Conservation (phyloP, 2,113 vertebrate genomes). For the Python bivittatus region DNA sequence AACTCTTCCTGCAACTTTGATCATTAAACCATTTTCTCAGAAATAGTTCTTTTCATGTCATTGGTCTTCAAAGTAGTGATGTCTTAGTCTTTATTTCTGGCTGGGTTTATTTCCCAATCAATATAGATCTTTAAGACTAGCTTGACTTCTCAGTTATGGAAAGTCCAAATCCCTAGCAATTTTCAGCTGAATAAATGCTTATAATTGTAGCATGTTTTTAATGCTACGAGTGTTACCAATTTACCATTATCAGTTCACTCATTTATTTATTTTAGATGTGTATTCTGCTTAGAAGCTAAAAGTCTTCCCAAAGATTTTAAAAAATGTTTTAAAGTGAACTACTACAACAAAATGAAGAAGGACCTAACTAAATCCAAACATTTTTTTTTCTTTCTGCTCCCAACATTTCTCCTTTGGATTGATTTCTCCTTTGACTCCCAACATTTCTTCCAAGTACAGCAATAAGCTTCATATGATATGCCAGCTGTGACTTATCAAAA, state of each 20-base stretch:
- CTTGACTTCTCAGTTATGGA: background rate
- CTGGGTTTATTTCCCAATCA: background rate
- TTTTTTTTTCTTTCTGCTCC: too few relatives aligned
- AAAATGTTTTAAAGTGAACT: background rate
- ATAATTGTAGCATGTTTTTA: background rate
- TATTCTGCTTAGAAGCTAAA: background rate
- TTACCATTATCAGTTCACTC: background rate
- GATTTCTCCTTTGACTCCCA: too few relatives aligned
- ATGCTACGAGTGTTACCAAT: background rate
- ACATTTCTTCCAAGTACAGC: too few relatives aligned
- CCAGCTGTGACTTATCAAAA: too few relatives aligned
- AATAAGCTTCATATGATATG: too few relatives aligned
- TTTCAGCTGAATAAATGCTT: background rate
- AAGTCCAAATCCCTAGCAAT: background rate
- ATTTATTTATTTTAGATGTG: background rate
- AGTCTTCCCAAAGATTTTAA: background rate
- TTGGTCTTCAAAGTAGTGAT: slow-evolving; percentile 2
- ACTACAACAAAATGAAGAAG: background rate
- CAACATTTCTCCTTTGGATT: too few relatives aligned
- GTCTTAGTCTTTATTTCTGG: background rate
- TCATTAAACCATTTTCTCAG: background rate
- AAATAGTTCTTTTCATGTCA: slow-evolving; percentile 7
- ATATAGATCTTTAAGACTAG: background rate
- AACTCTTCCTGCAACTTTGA: background rate
- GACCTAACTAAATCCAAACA: background rate